These are phyloP conservation scores for Perithous albicinctus DNA, from an alignment of 2,888 invertebrate genomes.

Conservation along the genomic window DNA sequence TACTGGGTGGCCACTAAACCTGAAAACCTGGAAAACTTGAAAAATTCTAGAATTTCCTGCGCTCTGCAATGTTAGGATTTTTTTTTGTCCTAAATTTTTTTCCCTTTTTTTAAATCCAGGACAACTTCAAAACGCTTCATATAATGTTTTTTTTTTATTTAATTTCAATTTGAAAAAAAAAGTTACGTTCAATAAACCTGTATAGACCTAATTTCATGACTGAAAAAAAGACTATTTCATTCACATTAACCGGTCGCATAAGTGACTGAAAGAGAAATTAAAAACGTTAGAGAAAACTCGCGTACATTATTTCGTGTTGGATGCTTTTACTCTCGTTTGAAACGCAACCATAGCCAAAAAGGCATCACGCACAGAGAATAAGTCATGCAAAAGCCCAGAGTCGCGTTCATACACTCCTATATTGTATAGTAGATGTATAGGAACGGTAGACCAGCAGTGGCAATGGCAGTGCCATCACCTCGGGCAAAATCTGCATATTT, in stretches of 20 bases:
- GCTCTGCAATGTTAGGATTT: too few relatives aligned
- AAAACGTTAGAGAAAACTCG: not conserved
- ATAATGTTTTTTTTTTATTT: too few relatives aligned
- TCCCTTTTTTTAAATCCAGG: too few relatives aligned
- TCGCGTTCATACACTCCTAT: not conserved
- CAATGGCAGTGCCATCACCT: slow-evolving; percentile 64
- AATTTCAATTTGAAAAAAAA: not conserved
- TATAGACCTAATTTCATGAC: too few relatives aligned
- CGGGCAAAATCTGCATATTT: slow-evolving; percentile 79
- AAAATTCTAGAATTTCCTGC: too few relatives aligned
- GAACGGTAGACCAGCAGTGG: slow-evolving; percentile 36
- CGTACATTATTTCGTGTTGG: slow-evolving; percentile 14
- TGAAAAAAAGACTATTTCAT: not conserved
- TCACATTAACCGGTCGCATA: not conserved
- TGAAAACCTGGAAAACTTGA: too few relatives aligned
- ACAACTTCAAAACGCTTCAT: too few relatives aligned
- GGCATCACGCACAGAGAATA: slow-evolving; percentile 17
- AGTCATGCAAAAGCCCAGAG: slow-evolving; percentile 34
- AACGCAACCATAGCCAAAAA: slow-evolving; percentile 31
- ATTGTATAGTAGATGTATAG: slow-evolving; percentile 17
- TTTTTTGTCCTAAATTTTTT: too few relatives aligned
- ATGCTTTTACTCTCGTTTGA: slow-evolving; percentile 28
- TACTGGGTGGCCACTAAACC: too few relatives aligned
- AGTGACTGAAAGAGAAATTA: slow-evolving; percentile 7
- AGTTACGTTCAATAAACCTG: not conserved